Evolutionary conservation across 2,113 vertebrate species (phyloP).

Genomic region (Peromyscus leucopus): DNA sequence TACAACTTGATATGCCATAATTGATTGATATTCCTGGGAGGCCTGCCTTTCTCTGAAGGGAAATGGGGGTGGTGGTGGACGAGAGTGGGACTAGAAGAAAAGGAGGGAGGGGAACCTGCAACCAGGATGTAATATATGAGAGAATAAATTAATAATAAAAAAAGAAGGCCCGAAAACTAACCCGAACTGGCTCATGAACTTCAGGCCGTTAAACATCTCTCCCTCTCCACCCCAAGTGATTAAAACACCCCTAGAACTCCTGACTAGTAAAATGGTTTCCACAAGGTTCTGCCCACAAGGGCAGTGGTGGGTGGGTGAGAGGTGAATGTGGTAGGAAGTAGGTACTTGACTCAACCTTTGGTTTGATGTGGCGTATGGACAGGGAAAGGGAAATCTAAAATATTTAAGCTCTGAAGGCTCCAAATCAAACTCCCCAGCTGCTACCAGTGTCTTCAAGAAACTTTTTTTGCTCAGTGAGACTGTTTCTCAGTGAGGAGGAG

Average conservation of each 20-base stretch:
- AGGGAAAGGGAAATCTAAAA: background rate
- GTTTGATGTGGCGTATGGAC: background rate
- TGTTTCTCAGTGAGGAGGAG: background rate
- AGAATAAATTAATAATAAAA: background rate
- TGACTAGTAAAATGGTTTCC: background rate
- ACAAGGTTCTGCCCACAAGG: background rate
- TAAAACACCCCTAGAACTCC: background rate
- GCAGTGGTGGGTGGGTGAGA: background rate
- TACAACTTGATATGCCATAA: background rate
- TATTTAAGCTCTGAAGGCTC: background rate
- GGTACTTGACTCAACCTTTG: background rate
- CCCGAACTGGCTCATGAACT: background rate
- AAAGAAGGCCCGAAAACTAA: background rate
- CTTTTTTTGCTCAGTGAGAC: background rate
- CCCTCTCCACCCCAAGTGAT: background rate
- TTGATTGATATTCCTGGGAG: background rate
- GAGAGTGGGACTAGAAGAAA: background rate
- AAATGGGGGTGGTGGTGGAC: background rate
- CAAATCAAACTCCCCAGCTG: background rate
- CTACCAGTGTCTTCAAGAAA: background rate
- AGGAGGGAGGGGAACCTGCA: background rate
- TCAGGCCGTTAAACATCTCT: background rate
- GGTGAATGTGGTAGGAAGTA: background rate
- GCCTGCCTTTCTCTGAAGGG: background rate
- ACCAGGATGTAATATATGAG: background rate